phyloP scores from a whole-genome alignment of 1,140 invertebrate genomes.

The Drosophila malerkotliana region DNA sequence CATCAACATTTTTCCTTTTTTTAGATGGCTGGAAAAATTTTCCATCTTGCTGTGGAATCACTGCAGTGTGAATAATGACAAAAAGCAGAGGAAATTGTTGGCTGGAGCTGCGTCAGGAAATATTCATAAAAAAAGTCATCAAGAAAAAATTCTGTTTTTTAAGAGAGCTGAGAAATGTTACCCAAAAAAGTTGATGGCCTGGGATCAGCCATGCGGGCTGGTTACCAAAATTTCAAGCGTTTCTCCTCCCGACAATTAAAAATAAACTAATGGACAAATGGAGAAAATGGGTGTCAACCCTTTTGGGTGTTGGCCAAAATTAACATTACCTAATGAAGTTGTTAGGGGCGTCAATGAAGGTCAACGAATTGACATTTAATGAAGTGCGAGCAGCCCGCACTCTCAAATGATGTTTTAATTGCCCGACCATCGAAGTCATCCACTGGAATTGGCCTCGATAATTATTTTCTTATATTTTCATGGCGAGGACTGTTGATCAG shows the following conservation, averaged over 20 bases:
- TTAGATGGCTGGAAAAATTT: slow-evolving; percentile 25
- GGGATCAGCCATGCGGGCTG: slow-evolving; percentile 54
- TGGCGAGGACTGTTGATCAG: slow-evolving; percentile 44
- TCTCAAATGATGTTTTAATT: slow-evolving; percentile 75
- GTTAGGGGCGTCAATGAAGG: slow-evolving; percentile 74
- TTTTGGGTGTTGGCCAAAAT: slow-evolving; percentile 21
- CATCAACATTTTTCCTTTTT: slow-evolving; percentile 16
- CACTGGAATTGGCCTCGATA: slow-evolving; percentile 66
- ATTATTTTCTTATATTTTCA: slow-evolving; percentile 32
- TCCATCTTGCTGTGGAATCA: slow-evolving; percentile 68
- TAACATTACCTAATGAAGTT: slow-evolving; percentile 68
- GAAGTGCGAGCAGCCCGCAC: slow-evolving; percentile 69
- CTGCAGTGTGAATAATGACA: slow-evolving; percentile 76
- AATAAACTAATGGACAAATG: slow-evolving; percentile 12
- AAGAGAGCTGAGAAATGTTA: slow-evolving; percentile 24
- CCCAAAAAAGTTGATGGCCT: slow-evolving; percentile 14
- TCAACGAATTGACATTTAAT: slow-evolving; percentile 81
- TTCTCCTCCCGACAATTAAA: slow-evolving; percentile 30
- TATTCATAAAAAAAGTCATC: slow-evolving; percentile 72
- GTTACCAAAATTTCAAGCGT: slow-evolving; percentile 34
- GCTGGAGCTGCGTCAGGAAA: slow-evolving; percentile 62
- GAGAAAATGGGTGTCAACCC: slow-evolving; percentile 48
- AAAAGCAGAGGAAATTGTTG: slow-evolving; percentile 48
- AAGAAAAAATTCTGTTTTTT: slow-evolving; percentile 32
- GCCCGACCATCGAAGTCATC: slow-evolving; percentile 35